Conservation (phyloP, 2,888 invertebrate genomes). For the Aplocera efformata region DNA sequence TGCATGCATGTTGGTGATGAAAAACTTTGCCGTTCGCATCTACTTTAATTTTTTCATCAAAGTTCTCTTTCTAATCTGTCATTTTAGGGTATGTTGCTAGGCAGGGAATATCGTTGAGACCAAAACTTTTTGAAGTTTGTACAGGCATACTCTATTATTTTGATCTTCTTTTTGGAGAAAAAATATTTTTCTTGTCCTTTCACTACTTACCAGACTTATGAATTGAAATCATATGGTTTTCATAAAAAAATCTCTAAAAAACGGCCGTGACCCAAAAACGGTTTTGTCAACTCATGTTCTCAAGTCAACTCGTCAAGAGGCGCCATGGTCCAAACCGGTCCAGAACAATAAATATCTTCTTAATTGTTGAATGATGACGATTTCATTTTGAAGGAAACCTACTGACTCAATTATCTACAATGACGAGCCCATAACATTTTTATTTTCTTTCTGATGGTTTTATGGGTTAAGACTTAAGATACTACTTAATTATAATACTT, state of each 20-base stretch:
- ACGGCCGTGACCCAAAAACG: conserved; percentile 42
- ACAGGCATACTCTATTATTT: too few species aligned
- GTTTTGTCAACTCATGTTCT: conserved; percentile 59
- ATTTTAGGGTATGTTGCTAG: too few species aligned
- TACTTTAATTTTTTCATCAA: too few species aligned
- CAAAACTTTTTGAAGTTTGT: too few species aligned
- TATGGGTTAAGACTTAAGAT: too few species aligned
- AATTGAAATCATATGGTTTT: not conserved
- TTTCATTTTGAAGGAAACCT: conserved; percentile 25
- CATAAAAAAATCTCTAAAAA: conserved; percentile 34
- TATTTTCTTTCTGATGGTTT: not conserved
- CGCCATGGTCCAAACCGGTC: conserved; percentile 30
- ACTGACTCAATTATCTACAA: conserved; percentile 22
- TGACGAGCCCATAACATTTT: conserved; percentile 14
- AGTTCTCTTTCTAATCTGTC: too few species aligned
- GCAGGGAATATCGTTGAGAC: too few species aligned
- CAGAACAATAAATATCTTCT: conserved; percentile 36
- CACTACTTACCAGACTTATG: too few species aligned
- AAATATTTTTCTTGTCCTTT: too few species aligned
- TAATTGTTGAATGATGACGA: conserved; percentile 31
- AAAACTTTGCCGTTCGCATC: too few species aligned
- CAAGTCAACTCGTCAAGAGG: conserved; percentile 45
- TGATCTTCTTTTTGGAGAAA: too few species aligned
- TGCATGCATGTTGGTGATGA: conserved; percentile 27
- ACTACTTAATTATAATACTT: too few species aligned